These are phyloP conservation scores for Spongia lamella DNA, from an alignment of 37 sponge, comb jelly and placozoan species.

Conservation along the genomic window DNA sequence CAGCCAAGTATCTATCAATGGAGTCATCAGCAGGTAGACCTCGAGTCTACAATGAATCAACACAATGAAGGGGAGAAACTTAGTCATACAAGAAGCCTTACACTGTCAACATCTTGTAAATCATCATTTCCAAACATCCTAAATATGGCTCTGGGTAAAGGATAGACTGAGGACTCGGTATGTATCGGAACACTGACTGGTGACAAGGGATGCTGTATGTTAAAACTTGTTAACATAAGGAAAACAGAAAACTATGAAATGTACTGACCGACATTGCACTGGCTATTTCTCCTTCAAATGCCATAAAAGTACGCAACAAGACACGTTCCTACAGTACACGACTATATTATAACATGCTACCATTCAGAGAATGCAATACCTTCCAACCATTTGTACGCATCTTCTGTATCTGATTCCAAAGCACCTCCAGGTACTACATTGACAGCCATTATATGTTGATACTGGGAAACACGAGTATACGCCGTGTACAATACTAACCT, in stretches of 20 bases:
- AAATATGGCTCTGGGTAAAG: conserved; percentile 77
- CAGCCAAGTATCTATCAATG: conserved; percentile 82
- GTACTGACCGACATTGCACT: conserved; percentile 48
- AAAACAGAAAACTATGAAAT: no score
- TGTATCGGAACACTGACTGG: conserved; percentile 71
- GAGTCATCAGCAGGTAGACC: conserved; percentile 68
- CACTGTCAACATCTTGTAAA: conserved; percentile 35
- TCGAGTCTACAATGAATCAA: neutral
- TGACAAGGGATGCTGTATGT: conserved; percentile 74
- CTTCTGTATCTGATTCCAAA: conserved; percentile 85
- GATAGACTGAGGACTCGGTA: conserved; percentile 72
- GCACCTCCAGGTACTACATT: conserved; percentile 65
- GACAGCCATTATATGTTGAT: neutral
- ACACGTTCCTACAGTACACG: conserved; percentile 26
- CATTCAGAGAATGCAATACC: conserved; percentile 20
- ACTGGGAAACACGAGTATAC: neutral
- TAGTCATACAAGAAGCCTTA: conserved; percentile 1
- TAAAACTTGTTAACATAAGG: neutral
- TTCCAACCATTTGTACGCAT: conserved; percentile 87
- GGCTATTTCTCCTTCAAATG: conserved; percentile 55
- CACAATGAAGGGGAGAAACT: neutral
- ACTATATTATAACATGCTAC: neutral
- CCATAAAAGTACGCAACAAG: conserved; percentile 42
- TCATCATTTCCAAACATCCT: conserved; percentile 70
- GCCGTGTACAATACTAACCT: conserved; percentile 36